A percentile compares a stretch with the other conserved stretches of the same genome.
Evolutionary conservation across 2,797 vertebrate species (phyloP).

Genomic region (Arctocebus calabarensis): DNA sequence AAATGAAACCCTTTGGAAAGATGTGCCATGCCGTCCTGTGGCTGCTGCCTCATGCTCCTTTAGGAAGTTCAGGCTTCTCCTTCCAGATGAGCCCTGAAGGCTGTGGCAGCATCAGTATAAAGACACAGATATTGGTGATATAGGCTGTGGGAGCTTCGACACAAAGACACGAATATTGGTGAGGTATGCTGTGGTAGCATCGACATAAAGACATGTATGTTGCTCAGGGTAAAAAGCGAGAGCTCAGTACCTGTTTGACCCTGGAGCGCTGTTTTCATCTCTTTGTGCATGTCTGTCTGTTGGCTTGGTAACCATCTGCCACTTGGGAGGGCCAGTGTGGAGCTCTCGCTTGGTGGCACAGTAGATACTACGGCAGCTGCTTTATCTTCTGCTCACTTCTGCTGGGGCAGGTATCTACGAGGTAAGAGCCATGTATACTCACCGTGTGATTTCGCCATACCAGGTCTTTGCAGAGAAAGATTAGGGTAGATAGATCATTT

Average conservation of each 20-base stretch:
- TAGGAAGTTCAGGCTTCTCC: neutral
- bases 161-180: neutral
- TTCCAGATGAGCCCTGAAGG: neutral
- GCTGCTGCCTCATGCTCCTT: neutral
- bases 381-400: neutral
- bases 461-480: neutral
- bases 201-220: rapidly evolving
- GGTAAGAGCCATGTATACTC: neutral
- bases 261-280: neutral
- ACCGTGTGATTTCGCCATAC: neutral
- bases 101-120: rapidly evolving
- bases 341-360: neutral
- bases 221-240: neutral
- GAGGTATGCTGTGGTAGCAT: neutral
- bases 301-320: neutral
- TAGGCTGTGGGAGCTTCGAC: neutral
- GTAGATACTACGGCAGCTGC: neutral
- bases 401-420: rapidly evolving
- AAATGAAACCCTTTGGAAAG: neutral
- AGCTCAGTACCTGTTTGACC: neutral
- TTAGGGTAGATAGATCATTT: neutral
- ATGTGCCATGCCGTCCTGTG: neutral
- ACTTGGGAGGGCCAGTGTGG: neutral
- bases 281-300: neutral
- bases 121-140: too few species aligned